A percentile compares a stretch with the other conserved stretches of the same genome.
Conservation (phyloP, 2,888 invertebrate species). For the Pandemis heparana region DNA sequence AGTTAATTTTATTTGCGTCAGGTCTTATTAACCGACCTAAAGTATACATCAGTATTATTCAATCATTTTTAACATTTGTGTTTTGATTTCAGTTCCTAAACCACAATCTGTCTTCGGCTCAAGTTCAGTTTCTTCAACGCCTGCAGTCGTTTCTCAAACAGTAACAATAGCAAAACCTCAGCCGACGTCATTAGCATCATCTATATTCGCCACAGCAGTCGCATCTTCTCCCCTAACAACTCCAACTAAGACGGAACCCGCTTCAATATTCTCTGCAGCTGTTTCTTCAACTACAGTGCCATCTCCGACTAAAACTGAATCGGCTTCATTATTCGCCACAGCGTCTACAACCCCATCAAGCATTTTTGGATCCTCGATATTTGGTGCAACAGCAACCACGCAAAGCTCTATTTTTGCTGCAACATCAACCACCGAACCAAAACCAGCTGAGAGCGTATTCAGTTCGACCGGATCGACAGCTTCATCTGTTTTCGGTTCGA, state of each 20-base stretch:
- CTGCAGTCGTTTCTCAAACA: constrained; percentile 39
- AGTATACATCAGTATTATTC: background rate
- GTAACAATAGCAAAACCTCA: constrained; percentile 45
- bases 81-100: constrained; percentile 55
- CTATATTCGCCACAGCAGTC: constrained; percentile 62
- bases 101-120: constrained; percentile 48
- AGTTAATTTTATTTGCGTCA: too few species aligned
- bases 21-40: too few species aligned
- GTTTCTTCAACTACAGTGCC: constrained; percentile 50
- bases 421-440: constrained; percentile 48
- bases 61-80: background rate
- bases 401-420: constrained; percentile 41
- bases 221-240: constrained; percentile 49
- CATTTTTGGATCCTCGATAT: constrained; percentile 52
- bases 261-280: constrained; percentile 63
- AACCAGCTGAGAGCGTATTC: constrained; percentile 41
- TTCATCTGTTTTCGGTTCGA: constrained; percentile 51
- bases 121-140: constrained; percentile 33
- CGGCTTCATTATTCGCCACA: constrained; percentile 51
- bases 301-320: constrained; percentile 42
- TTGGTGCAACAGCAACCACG: constrained; percentile 46
- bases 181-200: constrained; percentile 51
- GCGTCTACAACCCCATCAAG: constrained; percentile 46
- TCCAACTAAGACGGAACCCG: constrained; percentile 40
- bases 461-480: constrained; percentile 53